Base-by-base conservation (phyloP, 2,888 invertebrate genomes). In the Drosophila trichaetosa region DNA sequence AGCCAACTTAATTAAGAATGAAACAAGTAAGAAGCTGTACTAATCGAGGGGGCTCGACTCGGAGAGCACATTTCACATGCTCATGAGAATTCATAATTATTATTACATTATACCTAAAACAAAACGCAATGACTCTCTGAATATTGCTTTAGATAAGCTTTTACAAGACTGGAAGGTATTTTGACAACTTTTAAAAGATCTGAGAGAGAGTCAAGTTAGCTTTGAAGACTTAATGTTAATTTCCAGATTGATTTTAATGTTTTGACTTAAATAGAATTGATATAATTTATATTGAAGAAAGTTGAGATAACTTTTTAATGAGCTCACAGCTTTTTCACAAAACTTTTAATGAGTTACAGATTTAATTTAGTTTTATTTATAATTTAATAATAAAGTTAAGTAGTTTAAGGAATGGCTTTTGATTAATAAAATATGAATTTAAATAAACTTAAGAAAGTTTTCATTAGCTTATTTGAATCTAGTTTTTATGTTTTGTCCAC, bases 1-100 rank as follows among this genome's bases (percentile, higher is more conserved):
- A 52, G 52, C 21, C 46, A 53, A 53, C 31, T 46, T 71, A 71
- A 72, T 71, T 68, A 68, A 68, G 24, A 57, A 4, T 21, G 18
- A 5, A 67, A 38, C 38, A 46, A n/a, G 24, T 18, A 48, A 67
- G 69, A 38, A 48, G 29, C 18, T 34, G 24, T 57, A 16, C 27
- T 4, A 67, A 31, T 66, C 46, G 29, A 4, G 38, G 11, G 21
- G n/a, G 21, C 69, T 27, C 27, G 49, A 40, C 29, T 21, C n/a
- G 11, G 3, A 10, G 16, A 18, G 4, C 16, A 36, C 54, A 36
- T 36, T 53, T 36, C 21, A 31, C 31, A 33, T 21, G n/a, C 71
- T 40, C 48, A 2, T 11, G 57, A 21, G 29, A 33, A 51, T 63
- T 64, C 11, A n/a, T 64, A 52, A 18, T 42, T 31, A 38, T 29